A percentile compares a stretch with the other conserved stretches of the same genome.
These are phyloP conservation scores for Patella pellucida DNA, from an alignment of 2,888 invertebrate species.

Conservation along the genomic window DNA sequence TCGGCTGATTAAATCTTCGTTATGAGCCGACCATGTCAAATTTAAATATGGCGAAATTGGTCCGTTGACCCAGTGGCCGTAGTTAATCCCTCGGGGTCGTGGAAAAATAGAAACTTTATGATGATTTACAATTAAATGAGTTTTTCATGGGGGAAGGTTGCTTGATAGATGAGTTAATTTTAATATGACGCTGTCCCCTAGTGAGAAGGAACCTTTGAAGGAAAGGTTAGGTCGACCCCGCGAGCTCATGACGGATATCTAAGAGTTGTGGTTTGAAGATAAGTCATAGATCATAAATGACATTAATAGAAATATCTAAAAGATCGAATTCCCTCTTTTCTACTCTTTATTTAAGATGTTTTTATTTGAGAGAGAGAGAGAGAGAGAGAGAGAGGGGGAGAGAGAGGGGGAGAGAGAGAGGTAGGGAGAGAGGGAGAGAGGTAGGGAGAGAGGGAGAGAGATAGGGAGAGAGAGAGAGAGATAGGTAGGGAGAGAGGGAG, in stretches of 20 bases:
- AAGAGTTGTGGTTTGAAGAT: too few relatives aligned
- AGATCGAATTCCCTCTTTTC: background rate
- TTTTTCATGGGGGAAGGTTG: background rate
- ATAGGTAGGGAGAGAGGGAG: too few relatives aligned
- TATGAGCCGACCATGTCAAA: too few relatives aligned
- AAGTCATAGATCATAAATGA: background rate
- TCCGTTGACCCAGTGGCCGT: background rate
- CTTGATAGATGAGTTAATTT: background rate
- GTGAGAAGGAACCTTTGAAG: too few relatives aligned
- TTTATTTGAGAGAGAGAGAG: too few relatives aligned
- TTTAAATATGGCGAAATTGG: background rate
- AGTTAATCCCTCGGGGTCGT: background rate
- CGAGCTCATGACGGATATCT: background rate
- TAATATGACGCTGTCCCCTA: background rate
- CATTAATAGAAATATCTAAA: background rate
- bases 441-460: too few relatives aligned
- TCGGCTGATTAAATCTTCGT: too few relatives aligned
- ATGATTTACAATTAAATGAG: background rate
- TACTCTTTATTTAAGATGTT: too few relatives aligned
- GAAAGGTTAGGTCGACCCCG: background rate
- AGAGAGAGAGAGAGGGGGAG: too few relatives aligned
- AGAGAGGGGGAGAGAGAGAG: too few relatives aligned
- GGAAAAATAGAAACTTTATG: constrained; percentile 5
- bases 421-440: too few relatives aligned
- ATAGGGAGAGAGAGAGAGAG: too few relatives aligned